Evolutionary conservation across 1,140 invertebrate species (phyloP), one percentile per base, ranked within the genome.

Genomic region (Atta texana): DNA sequence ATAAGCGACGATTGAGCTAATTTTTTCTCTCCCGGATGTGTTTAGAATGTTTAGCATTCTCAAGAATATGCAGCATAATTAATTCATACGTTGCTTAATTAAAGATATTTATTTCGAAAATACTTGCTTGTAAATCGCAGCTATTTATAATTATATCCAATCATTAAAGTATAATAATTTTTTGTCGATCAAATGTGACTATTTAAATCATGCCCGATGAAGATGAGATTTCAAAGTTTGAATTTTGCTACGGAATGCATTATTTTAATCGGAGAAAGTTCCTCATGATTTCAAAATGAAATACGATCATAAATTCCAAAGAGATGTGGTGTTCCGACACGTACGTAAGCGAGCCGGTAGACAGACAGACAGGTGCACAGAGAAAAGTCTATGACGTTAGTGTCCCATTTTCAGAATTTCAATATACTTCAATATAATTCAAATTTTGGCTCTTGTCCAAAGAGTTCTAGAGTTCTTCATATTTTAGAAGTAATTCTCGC

Each of bases 261-360:
- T 55, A 72, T 85, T 24, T 64, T 12, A 24, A 6, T 6, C 16
- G 72, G 74, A 74, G 87, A 88, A 89, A 89, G 87, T 89, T 89
- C 6, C 10, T 44, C 14, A 49, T 74, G 66, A 63, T 89, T 87
- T 85, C 59, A 28, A 72, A 82, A 68, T 53, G n/a, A 39, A 34
- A 24, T 34, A 31, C 31, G 72, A 53, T 28, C 68, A 66, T 88
- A 88, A 88, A 88, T 85, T 89, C 68, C 87, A 68, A 77, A 21
- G 28, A 49, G 61, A 64, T 39, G 28, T 34, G 75, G 14, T 85
- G 49, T 72, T 55, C 24, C 74, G 53, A 24, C 66, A 51, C 44
- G 16, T 69, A 72, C 28, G 21, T 18, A 59, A 34, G 10, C 64
- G 4, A 39, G 18, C 16, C 5, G 18, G 55, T 21, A 12, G 28